Conservation (phyloP, 2,113 vertebrate genomes). For the Macaca mulatta region DNA sequence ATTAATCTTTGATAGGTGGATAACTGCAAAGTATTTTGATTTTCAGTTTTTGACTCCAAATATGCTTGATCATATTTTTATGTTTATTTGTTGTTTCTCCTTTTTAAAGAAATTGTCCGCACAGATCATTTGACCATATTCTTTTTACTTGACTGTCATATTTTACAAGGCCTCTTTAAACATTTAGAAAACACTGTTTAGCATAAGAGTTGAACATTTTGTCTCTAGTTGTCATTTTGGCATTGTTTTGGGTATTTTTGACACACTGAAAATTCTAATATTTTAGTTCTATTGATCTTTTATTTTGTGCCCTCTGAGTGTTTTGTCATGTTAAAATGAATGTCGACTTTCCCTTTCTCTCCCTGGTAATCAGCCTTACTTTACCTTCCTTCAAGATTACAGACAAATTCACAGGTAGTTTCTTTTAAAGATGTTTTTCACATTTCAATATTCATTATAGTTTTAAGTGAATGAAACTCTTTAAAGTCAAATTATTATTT, state of each 20-base stretch:
- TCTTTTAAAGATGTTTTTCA: not conserved
- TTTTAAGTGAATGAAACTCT: not conserved
- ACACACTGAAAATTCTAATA: not conserved
- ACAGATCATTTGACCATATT: not conserved
- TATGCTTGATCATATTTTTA: not conserved
- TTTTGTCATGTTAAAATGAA: not conserved
- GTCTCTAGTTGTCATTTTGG: not conserved
- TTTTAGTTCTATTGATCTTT: not conserved
- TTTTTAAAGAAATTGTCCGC: not conserved
- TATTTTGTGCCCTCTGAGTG: not conserved
- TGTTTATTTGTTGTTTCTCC: not conserved
- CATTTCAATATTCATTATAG: not conserved
- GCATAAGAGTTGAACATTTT: not conserved
- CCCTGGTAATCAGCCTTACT: not conserved
- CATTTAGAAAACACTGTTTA: not conserved
- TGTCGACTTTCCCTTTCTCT: not conserved
- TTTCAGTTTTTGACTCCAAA: not conserved
- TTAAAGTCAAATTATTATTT: not conserved
- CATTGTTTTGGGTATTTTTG: not conserved
- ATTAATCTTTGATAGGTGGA: not conserved
- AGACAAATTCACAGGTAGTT: not conserved
- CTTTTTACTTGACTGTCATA: not conserved
- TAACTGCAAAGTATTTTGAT: not conserved
- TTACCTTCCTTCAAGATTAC: not conserved
- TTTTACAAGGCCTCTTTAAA: not conserved